Conservation (phyloP, 2,113 vertebrate genomes). For the Suricata suricatta region DNA sequence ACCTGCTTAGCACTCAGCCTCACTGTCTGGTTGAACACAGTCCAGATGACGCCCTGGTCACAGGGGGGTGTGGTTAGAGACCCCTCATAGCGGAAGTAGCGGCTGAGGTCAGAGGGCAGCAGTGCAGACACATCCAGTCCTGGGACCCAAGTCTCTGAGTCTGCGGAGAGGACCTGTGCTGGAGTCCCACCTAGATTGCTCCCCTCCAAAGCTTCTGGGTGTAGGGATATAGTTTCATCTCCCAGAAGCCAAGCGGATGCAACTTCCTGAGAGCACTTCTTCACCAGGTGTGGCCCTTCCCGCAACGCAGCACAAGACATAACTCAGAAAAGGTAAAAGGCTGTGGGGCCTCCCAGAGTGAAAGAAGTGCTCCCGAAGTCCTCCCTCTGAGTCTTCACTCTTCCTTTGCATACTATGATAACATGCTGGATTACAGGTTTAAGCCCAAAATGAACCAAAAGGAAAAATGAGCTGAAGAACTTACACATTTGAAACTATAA, state of each 20-base stretch:
- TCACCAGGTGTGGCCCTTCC: background rate
- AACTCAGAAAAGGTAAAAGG: background rate
- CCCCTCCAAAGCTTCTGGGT: background rate
- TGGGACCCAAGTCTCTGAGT: slow-evolving; percentile 80
- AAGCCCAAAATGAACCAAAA: background rate
- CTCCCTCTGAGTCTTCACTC: background rate
- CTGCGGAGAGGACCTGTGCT: slow-evolving; percentile 72
- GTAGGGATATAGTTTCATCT: background rate
- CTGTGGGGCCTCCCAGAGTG: background rate
- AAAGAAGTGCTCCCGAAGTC: background rate
- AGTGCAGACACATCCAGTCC: slow-evolving; percentile 89
- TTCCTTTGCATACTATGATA: background rate
- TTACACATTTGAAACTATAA: background rate
- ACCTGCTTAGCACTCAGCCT: slow-evolving; percentile 87
- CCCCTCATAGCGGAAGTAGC: slow-evolving; percentile 90
- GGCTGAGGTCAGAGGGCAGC: slow-evolving; percentile 86
- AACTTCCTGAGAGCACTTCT: background rate
- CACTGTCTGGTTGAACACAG: slow-evolving; percentile 90
- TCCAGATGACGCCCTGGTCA: slow-evolving; percentile 91
- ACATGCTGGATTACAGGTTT: background rate
- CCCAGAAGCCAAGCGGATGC: background rate
- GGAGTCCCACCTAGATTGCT: background rate
- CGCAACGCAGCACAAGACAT: background rate
- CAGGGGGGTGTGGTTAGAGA: slow-evolving; percentile 93
- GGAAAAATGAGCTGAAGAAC: background rate